Evolutionary conservation across 2,888 invertebrate species (phyloP), one percentile per base, ranked within the genome.

Genomic region (Tinea semifulvella): DNA sequence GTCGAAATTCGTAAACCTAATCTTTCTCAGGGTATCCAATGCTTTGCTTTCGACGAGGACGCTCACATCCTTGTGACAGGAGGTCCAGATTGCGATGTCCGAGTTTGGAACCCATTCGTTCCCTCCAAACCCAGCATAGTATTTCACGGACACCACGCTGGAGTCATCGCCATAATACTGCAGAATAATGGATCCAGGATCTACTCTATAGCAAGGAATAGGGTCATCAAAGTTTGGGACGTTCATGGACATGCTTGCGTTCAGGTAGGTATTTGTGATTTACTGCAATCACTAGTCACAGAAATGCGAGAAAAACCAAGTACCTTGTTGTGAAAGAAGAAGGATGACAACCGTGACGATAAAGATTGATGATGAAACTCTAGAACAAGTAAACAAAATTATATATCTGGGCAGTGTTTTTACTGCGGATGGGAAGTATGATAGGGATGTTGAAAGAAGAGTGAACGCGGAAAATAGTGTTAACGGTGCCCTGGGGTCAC

Each of bases 21-120:
- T n/a, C n/a, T n/a, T 22, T 22, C 5, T 2, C 53, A 84, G 84
- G 88, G 88, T 14, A 82, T 85, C 22, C 84, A 85, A 51, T 86
- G 87, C 50, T 88, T 88, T 57, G 83, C 77, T 46, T 71, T 86
- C 56, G 83, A 83, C 53, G 86, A 85, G 63, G 82, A 76, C 10
- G 71, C 75, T 14, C 85, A 85, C 52, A 64, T 85, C 38, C 57
- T 89, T 40, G 88, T 84, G 45, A 88, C 88, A 1, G 93, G 92
- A 1, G 89, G 93, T 3, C 87, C 90, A 5, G 93, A 94, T 67
- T 88, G 89, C 53, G 61, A 84, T 43, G 82, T 91, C 18, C 85
- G 92, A 26, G 75, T 92, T 43, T 94, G 93, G 93, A 92, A 90
- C 67, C 86, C 91, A 0, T 91, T 90, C 61, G 86, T 90, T n/a